Base-by-base conservation (phyloP, 1,140 invertebrate species). In the Caenorhabditis latens region DNA sequence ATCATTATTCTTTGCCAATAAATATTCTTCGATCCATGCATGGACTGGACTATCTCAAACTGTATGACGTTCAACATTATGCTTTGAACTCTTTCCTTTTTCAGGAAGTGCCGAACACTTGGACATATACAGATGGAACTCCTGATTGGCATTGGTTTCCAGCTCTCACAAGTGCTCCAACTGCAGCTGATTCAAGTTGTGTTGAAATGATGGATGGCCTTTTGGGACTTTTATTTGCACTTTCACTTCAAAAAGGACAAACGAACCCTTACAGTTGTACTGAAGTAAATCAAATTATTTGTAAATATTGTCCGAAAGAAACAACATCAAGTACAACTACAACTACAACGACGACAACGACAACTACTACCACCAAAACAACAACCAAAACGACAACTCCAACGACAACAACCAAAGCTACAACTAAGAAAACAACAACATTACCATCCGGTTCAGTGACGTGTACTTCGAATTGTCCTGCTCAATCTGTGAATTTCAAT, bases 121-220 rank as follows among this genome's bases (percentile, higher is more conserved):
- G 65, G 65, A 71, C 65, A 71, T 71, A 71, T 46, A 71, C 65
- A 14, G 65, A 71, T 46, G 65, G 65, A 71, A 71, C 65, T 19
- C 65, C 65, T 14, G 65, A 71, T 43, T 71, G 65, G 65, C 65
- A 71, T n/a, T 71, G 65, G 65, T 71, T 71, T 71, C 65, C 65
- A 7, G 42, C 65, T 11, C 21, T 71, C 8, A n/a, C 65, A 19
- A n/a, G 13, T 46, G 13, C 65, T 19, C 65, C 65, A n/a, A 46
- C 65, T 71, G 40, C 21, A n/a, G 65, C 65, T 71, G 40, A 43
- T 46, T 24, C 21, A 0, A 71, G 65, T 71, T 71, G 65, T 46
- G 65, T 71, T 19, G 65, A 71, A 71, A 71, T 71, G 65, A 71
- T 71, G 65, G 65, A 71, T 71, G 65, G 65, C 4, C 40, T 71